A percentile compares a stretch with the other conserved stretches of the same genome.
Conservation (phyloP, 2,888 invertebrate genomes). For the Sphinx pinastri region DNA sequence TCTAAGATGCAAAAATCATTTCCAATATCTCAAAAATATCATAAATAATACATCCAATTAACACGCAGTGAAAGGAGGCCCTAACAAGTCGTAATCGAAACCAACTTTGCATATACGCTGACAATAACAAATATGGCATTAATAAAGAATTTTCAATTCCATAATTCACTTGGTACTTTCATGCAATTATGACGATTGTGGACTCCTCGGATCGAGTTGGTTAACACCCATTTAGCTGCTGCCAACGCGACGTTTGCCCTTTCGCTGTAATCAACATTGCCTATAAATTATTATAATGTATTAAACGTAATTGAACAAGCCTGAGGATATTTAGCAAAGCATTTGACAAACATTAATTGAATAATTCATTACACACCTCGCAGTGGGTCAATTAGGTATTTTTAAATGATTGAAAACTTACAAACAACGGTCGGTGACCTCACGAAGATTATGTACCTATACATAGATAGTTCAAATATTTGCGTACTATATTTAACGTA, state of each 20-base stretch:
- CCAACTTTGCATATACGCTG: slow-evolving; percentile 10
- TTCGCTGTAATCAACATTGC: slow-evolving; percentile 55
- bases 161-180: slow-evolving; percentile 37
- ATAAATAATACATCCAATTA: slow-evolving; percentile 4
- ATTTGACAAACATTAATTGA: slow-evolving; percentile 37
- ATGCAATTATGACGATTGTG: slow-evolving; percentile 37
- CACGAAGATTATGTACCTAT: background rate
- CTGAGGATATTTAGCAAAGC: slow-evolving; percentile 40
- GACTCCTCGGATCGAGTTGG: slow-evolving; percentile 35
- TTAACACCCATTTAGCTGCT: slow-evolving; percentile 50
- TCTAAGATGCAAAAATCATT: no score
- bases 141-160: slow-evolving; percentile 18
- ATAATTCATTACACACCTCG: slow-evolving; percentile 31
- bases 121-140: slow-evolving; percentile 10
- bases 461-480: background rate
- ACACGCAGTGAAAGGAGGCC: slow-evolving; percentile 1
- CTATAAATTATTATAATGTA: slow-evolving; percentile 61
- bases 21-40: background rate
- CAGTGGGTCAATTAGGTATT: slow-evolving; percentile 7
- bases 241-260: slow-evolving; percentile 55
- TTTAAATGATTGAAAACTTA: slow-evolving; percentile 9
- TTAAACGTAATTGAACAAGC: slow-evolving; percentile 57
- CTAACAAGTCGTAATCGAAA: background rate
- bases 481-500: background rate
- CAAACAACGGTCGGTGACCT: background rate